These are phyloP conservation scores for Drosophila ercepeae DNA, from an alignment of 1,140 invertebrate genomes.

Conservation along the genomic window DNA sequence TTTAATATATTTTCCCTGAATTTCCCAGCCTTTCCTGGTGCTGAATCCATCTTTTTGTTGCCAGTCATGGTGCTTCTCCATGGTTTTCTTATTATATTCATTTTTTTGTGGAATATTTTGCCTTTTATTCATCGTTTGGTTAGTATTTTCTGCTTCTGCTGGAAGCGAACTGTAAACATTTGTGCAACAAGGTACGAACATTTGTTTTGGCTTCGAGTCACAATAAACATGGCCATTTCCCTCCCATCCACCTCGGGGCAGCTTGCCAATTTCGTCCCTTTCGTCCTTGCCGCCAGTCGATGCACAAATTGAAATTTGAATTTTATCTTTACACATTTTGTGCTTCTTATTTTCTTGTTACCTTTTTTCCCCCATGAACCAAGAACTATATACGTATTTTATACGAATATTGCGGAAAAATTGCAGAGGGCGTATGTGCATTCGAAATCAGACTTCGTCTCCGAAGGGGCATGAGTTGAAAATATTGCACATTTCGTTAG, in stretches of 20 bases:
- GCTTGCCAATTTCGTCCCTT: slow-evolving; percentile 4
- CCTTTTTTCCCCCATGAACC: slow-evolving; percentile 10
- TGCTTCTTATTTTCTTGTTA: slow-evolving; percentile 67
- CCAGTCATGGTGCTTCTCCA: slow-evolving; percentile 39
- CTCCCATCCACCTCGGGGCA: slow-evolving; percentile 9
- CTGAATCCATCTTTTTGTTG: slow-evolving; percentile 35
- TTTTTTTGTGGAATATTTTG: slow-evolving; percentile 4
- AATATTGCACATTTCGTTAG: slow-evolving; percentile 69
- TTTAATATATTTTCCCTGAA: not conserved
- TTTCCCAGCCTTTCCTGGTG: slow-evolving; percentile 19
- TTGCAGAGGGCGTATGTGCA: slow-evolving; percentile 10
- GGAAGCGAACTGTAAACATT: slow-evolving; percentile 71
- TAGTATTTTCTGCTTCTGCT: slow-evolving; percentile 31
- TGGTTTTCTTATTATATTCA: slow-evolving; percentile 19
- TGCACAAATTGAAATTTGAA: slow-evolving; percentile 78
- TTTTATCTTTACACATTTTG: slow-evolving; percentile 74
- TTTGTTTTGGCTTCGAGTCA: slow-evolving; percentile 75
- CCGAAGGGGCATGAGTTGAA: slow-evolving; percentile 59
- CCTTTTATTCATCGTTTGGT: slow-evolving; percentile 17
- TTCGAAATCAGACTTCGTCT: slow-evolving; percentile 55
- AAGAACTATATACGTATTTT: not conserved
- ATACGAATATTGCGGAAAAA: slow-evolving; percentile 1
- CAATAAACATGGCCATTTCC: slow-evolving; percentile 65
- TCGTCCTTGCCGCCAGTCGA: slow-evolving; percentile 34
- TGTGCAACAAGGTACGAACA: slow-evolving; percentile 77